Evolutionary conservation across 2,113 vertebrate species (phyloP).

Genomic region (Perca flavescens): DNA sequence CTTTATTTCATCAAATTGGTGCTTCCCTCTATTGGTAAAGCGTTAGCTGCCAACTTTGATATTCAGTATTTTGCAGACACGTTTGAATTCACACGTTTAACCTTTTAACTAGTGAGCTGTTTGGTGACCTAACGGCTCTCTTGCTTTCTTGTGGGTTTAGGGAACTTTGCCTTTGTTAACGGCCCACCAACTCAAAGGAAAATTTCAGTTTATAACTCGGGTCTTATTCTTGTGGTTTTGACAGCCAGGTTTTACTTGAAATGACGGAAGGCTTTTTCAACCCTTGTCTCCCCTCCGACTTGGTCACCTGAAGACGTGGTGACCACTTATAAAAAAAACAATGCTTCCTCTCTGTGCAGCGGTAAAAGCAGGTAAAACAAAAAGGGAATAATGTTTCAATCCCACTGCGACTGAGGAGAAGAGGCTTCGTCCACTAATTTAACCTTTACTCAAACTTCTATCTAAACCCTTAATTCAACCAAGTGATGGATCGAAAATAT

Average conservation of each 20-base stretch:
- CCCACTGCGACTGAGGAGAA: no score
- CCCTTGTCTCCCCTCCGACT: neutral
- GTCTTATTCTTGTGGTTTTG: neutral
- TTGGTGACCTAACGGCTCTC: neutral
- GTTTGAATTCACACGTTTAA: neutral
- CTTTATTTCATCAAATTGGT: slow-evolving; percentile 13
- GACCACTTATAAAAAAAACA: neutral
- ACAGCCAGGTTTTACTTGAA: neutral
- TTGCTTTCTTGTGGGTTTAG: neutral
- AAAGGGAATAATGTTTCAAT: neutral
- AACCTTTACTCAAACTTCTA: neutral
- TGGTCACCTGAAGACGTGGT: neutral
- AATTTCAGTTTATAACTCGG: neutral
- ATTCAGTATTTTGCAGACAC: neutral
- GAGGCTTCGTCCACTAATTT: neutral
- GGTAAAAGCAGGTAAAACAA: neutral
- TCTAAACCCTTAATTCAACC: neutral
- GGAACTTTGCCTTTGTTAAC: neutral
- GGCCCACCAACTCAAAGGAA: neutral
- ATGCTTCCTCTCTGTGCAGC: neutral
- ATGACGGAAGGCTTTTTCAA: neutral
- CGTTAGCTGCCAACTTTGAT: neutral
- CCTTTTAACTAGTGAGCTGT: neutral
- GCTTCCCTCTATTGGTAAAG: neutral
- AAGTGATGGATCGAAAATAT: neutral